These are phyloP conservation scores for Aphis gossypii DNA, from an alignment of 1,140 invertebrate species.

Conservation along the genomic window DNA sequence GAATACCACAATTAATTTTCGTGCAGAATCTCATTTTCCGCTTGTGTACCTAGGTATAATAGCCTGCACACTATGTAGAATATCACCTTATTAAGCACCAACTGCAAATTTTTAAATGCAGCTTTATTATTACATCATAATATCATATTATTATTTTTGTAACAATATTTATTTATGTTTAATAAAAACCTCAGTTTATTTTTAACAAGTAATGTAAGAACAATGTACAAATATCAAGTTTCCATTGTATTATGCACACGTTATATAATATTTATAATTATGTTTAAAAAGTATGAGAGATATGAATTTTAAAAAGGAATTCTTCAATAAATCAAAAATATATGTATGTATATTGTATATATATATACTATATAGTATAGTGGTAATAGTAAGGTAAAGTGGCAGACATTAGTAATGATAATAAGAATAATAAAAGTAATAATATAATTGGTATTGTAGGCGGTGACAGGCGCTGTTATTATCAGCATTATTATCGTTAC, in stretches of 20 bases:
- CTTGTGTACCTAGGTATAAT: no score
- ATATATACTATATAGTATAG: conserved; percentile 7
- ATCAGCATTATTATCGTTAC: neutral
- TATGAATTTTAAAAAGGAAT: conserved; percentile 16
- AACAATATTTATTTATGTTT: neutral
- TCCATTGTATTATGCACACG: conserved; percentile 2
- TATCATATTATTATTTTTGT: neutral
- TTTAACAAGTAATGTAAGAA: neutral
- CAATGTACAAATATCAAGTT: neutral
- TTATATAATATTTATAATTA: neutral
- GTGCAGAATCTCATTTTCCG: no score
- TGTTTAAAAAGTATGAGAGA: conserved; percentile 22
- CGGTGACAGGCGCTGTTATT: neutral
- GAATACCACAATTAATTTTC: neutral
- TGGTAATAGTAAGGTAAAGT: conserved; percentile 7
- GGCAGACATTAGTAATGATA: neutral
- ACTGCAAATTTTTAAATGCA: no score
- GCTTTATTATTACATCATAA: no score
- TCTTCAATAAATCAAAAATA: conserved; percentile 22
- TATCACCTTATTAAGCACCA: neutral
- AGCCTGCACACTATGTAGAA: neutral
- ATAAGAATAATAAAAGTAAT: neutral
- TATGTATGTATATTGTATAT: neutral
- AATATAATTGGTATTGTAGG: neutral
- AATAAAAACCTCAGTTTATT: conserved; percentile 37